A percentile compares a stretch with the other conserved stretches of the same genome.
Conservation (phyloP, 2,797 vertebrate genomes). For the Perdix hodgsoniae region DNA sequence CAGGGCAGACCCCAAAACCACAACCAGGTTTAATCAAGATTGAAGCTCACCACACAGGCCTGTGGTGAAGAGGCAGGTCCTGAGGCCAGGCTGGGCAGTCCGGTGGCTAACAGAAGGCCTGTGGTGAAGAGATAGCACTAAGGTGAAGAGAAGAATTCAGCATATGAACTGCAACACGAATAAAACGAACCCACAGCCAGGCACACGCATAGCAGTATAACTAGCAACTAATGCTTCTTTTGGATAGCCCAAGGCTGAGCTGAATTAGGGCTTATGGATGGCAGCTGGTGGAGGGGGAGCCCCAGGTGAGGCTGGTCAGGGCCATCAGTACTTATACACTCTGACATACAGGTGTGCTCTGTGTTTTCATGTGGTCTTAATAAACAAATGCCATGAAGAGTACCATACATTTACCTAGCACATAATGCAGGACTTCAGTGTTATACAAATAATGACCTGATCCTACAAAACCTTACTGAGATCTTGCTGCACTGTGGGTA, state of each 20-base stretch:
- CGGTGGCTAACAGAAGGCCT: not conserved
- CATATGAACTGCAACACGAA: not conserved
- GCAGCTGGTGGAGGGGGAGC: not conserved
- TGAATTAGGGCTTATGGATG: not conserved
- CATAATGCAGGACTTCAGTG: not conserved
- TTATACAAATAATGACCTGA: slow-evolving; percentile 27
- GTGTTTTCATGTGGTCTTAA: slow-evolving; percentile 1
- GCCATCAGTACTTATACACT: not conserved
- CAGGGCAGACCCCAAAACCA: not conserved
- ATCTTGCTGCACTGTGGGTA: slow-evolving; percentile 32
- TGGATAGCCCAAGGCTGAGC: too few species aligned
- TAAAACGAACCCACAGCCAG: not conserved
- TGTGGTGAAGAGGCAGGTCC: accelerated
- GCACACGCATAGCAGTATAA: not conserved
- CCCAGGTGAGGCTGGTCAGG: not conserved
- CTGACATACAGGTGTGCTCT: not conserved
- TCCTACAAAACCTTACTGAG: slow-evolving; percentile 40
- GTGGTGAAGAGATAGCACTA: not conserved
- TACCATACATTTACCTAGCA: not conserved
- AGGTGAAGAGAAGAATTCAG: not conserved
- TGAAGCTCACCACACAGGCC: not conserved
- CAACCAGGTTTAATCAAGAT: not conserved
- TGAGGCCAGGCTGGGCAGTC: accelerated
- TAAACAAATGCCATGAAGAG: not conserved
- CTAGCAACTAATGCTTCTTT: not conserved